phyloP scores from a whole-genome alignment of 92 coral and sea anemone genomes.

The Epizoanthus scotinus region DNA sequence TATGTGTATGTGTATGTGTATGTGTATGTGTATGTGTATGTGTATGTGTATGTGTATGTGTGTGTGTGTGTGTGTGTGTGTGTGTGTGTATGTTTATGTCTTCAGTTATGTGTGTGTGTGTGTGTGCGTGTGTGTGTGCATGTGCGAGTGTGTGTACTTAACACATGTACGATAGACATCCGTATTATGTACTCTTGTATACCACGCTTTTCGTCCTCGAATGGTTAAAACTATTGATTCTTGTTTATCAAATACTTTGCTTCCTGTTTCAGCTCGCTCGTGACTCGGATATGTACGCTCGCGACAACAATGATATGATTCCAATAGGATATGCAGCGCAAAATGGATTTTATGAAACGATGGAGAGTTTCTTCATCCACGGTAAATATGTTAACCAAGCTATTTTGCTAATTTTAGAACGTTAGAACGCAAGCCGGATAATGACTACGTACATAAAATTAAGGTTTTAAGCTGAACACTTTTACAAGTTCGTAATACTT shows the following conservation, averaged over 20 bases:
- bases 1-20: no score
- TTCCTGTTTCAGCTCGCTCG: conserved; percentile 32
- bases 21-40: no score
- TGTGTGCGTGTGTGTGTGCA: no score
- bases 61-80: no score
- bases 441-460: not conserved
- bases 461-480: no score
- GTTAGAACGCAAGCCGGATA: not conserved
- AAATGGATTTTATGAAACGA: conserved; percentile 43
- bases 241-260: not conserved
- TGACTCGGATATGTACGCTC: conserved; percentile 36
- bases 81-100: no score
- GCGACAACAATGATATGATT: conserved; percentile 43
- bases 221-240: not conserved
- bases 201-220: no score
- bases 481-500: no score
- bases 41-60: no score
- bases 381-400: conserved; percentile 17
- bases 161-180: no score
- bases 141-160: no score
- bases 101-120: no score
- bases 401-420: not conserved
- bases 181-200: not conserved
- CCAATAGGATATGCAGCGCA: conserved; percentile 55
- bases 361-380: conserved; percentile 39